Evolutionary conservation across 2,113 vertebrate species (phyloP).

Genomic region (Atractosteus spatula): DNA sequence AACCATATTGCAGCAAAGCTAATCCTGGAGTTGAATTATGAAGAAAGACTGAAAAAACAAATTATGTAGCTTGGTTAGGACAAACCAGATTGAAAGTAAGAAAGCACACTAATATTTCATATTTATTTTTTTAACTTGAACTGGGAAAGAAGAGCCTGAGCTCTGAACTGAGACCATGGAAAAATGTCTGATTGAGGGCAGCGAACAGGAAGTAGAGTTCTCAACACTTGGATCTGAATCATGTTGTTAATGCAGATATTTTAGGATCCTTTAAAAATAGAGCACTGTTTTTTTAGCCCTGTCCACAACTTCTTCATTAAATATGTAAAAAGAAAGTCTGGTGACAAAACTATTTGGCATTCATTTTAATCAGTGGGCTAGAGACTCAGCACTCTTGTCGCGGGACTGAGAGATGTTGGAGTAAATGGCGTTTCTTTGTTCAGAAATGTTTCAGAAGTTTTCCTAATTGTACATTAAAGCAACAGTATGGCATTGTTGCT

Average conservation of each 20-base stretch:
- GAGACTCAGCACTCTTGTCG: conserved; percentile 6
- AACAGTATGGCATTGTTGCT: conserved; percentile 20
- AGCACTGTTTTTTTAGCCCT: conserved; percentile 45
- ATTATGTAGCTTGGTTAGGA: conserved; percentile 7
- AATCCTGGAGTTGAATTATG: not conserved
- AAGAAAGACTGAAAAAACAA: not conserved
- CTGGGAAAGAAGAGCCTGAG: conserved; percentile 40
- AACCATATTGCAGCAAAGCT: not conserved
- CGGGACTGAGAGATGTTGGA: conserved; percentile 13
- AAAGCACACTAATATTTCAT: too few relatives aligned
- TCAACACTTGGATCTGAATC: conserved; percentile 56
- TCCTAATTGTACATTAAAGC: conserved; percentile 15
- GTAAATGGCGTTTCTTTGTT: conserved; percentile 28
- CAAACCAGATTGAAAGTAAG: too few relatives aligned
- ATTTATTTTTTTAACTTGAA: conserved; percentile 13
- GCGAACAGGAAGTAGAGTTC: conserved; percentile 19
- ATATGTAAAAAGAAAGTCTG: conserved; percentile 28
- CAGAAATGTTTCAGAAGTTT: conserved; percentile 35
- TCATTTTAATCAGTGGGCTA: conserved; percentile 36
- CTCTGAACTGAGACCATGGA: conserved; percentile 15
- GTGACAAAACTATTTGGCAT: conserved; percentile 42
- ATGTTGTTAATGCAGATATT: conserved; percentile 49
- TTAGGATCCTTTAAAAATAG: conserved; percentile 62
- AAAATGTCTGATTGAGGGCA: conserved; percentile 12
- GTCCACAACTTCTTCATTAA: conserved; percentile 38